Evolutionary conservation across 2,888 invertebrate genomes (phyloP).

Genomic region (Lysandra coridon): DNA sequence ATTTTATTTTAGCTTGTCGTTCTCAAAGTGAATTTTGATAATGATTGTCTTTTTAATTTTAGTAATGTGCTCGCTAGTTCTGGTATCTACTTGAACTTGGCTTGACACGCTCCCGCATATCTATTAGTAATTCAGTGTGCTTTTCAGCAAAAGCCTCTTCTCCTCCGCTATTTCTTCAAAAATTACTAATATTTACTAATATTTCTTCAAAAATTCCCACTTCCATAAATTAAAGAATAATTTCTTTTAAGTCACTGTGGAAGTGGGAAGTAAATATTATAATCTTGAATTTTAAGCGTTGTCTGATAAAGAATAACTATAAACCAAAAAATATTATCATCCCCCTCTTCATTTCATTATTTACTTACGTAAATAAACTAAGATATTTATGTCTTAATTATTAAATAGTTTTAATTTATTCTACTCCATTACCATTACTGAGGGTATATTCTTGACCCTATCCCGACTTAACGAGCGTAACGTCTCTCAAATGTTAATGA

Average conservation of each 20-base stretch:
- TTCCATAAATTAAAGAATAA: too few relatives aligned
- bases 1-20: background rate
- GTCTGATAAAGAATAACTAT: background rate
- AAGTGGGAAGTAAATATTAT: background rate
- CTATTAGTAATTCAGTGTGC: background rate
- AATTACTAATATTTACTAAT: too few relatives aligned
- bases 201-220: too few relatives aligned
- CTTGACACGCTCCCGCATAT: too few relatives aligned
- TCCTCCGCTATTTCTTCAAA: too few relatives aligned
- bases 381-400: background rate
- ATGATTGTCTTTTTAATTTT: too few relatives aligned
- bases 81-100: background rate
- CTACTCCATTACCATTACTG: background rate
- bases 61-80: too few relatives aligned
- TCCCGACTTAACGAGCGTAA: slow-evolving; percentile 24
- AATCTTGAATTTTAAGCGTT: background rate
- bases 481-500: slow-evolving; percentile 21
- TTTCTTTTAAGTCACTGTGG: background rate
- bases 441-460: slow-evolving; percentile 19
- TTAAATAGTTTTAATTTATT: slow-evolving; percentile 16
- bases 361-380: background rate
- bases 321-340: background rate
- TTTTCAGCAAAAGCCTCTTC: background rate
- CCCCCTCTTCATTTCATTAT: background rate
- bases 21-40: background rate